These are phyloP conservation scores for Archaeoteleia sp. DNA, from an alignment of 2,888 invertebrate species.

Conservation along the genomic window DNA sequence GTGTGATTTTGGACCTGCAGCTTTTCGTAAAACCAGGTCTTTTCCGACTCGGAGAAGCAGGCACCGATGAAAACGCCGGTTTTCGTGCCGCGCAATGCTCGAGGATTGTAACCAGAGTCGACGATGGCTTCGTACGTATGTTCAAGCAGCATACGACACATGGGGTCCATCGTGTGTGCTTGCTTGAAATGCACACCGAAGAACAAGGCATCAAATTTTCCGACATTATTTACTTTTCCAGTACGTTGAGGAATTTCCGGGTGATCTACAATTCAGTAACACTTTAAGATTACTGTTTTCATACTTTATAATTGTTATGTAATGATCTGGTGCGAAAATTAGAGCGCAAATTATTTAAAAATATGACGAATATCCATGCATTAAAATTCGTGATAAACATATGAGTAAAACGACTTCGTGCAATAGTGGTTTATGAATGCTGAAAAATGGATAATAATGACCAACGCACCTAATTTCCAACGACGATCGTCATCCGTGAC, in stretches of 20 bases:
- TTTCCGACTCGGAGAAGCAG: slow-evolving; percentile 83
- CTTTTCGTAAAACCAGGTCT: slow-evolving; percentile 82
- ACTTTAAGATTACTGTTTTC: background rate
- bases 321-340: background rate
- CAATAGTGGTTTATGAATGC: no score
- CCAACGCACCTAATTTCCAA: slow-evolving; percentile 70
- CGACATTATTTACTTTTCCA: slow-evolving; percentile 83
- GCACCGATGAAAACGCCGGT: slow-evolving; percentile 86
- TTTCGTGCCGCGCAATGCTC: slow-evolving; percentile 79
- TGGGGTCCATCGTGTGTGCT: slow-evolving; percentile 78
- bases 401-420: background rate
- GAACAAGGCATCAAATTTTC: slow-evolving; percentile 80
- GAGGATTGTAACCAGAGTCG: slow-evolving; percentile 79
- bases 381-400: background rate
- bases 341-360: background rate
- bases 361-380: no score
- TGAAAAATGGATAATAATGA: background rate
- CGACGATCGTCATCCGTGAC: slow-evolving; percentile 75
- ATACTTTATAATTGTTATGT: background rate
- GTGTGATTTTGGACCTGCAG: slow-evolving; percentile 78
- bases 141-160: slow-evolving; percentile 79
- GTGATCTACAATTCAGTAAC: slow-evolving; percentile 72
- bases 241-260: slow-evolving; percentile 85
- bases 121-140: slow-evolving; percentile 78
- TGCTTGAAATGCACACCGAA: slow-evolving; percentile 78